Percentiles rank a stretch among this genome's conserved stretches.
These are phyloP conservation scores for Myotis lucifugus DNA, from an alignment of 2,113 vertebrate species.

Conservation along the genomic window DNA sequence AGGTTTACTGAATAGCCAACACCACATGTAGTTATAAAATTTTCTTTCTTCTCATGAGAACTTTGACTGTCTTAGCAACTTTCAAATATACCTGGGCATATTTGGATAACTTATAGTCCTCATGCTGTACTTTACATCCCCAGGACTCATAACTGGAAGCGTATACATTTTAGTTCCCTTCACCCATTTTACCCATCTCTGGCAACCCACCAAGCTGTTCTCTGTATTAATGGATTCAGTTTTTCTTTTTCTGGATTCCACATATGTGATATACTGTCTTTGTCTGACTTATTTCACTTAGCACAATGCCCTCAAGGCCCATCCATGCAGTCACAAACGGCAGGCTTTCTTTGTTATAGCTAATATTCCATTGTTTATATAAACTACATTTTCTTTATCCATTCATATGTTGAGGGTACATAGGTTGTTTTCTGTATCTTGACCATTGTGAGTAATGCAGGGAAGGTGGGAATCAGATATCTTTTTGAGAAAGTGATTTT, in stretches of 20 bases:
- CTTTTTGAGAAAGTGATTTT: neutral
- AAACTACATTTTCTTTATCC: neutral
- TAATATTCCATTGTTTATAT: too few relatives aligned
- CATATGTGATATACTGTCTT: neutral
- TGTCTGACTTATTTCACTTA: neutral
- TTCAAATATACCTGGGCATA: neutral
- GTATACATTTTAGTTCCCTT: neutral
- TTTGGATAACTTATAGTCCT: neutral
- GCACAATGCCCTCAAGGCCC: neutral
- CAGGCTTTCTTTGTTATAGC: too few relatives aligned
- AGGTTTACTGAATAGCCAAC: neutral
- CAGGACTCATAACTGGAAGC: neutral
- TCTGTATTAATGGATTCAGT: neutral
- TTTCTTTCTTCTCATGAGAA: neutral
- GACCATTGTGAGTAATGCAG: neutral
- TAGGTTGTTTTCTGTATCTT: neutral
- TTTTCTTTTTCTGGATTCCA: neutral
- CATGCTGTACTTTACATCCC: neutral
- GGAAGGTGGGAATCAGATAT: neutral
- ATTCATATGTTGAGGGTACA: neutral
- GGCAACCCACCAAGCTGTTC: neutral
- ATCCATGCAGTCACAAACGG: too few relatives aligned
- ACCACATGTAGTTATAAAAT: neutral
- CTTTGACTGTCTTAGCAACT: neutral
- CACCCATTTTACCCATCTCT: neutral